Percentiles rank a stretch among this genome's conserved stretches.
Evolutionary conservation across 2,888 invertebrate genomes (phyloP).

Genomic region (Nasonia oneida): DNA sequence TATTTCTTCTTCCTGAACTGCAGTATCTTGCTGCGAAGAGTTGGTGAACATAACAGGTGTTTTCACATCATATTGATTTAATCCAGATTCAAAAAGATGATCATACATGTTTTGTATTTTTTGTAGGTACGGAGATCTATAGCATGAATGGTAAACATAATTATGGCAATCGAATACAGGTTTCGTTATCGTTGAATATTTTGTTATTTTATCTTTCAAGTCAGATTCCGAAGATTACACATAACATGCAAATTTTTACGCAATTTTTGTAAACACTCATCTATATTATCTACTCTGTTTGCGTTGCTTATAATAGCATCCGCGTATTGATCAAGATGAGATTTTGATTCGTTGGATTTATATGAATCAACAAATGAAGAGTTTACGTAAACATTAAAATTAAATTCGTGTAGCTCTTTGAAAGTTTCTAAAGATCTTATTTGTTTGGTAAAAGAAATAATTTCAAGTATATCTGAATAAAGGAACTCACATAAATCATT

Average conservation of each 20-base stretch:
- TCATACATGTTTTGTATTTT: neutral
- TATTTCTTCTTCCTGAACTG: neutral
- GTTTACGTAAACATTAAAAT: neutral
- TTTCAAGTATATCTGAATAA: neutral
- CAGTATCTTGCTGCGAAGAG: neutral
- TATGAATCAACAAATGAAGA: neutral
- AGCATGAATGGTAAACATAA: neutral
- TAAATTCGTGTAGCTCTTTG: neutral
- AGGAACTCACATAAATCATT: neutral
- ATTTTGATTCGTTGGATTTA: neutral
- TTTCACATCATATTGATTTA: neutral
- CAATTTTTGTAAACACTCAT: neutral
- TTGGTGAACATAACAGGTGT: neutral
- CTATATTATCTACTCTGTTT: neutral
- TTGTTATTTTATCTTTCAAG: neutral
- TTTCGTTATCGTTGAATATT: neutral
- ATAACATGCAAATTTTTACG: neutral
- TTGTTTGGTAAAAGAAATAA: neutral
- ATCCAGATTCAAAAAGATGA: neutral
- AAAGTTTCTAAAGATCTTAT: neutral
- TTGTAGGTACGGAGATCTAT: neutral
- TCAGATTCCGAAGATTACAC: neutral
- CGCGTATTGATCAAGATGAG: neutral
- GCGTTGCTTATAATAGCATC: neutral
- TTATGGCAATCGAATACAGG: neutral